Percentiles rank a stretch among this genome's conserved stretches.
phyloP scores from a whole-genome alignment of 2,113 vertebrate genomes.

The Brienomyrus longianalis region DNA sequence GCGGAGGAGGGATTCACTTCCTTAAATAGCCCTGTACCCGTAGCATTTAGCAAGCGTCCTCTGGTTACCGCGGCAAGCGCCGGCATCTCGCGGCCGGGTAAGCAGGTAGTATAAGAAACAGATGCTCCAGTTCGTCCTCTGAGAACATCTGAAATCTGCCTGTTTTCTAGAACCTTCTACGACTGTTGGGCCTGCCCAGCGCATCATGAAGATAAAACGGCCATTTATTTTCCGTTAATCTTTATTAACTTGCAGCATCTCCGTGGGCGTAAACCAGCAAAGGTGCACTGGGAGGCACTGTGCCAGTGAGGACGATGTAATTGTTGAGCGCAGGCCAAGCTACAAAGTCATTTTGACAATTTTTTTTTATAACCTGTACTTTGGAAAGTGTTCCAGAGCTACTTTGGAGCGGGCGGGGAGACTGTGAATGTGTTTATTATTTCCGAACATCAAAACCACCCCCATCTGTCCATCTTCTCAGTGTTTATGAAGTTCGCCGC shows the following conservation, averaged over 20 bases:
- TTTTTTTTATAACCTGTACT: background rate
- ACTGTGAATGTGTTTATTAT: background rate
- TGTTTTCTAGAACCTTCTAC: background rate
- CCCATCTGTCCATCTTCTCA: background rate
- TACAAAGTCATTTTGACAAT: background rate
- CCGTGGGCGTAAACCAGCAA: background rate
- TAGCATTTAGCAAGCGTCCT: background rate
- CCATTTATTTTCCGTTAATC: background rate
- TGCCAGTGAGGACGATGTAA: background rate
- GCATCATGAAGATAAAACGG: background rate
- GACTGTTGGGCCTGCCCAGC: background rate
- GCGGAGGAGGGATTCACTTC: background rate
- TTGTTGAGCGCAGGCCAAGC: background rate
- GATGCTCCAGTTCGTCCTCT: background rate
- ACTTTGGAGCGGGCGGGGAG: background rate
- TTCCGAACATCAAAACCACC: background rate
- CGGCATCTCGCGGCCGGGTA: background rate
- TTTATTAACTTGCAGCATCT: background rate
- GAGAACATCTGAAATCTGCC: background rate
- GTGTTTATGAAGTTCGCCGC: background rate
- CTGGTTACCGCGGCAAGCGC: background rate
- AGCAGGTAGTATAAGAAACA: background rate
- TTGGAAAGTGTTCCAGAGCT: background rate
- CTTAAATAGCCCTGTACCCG: background rate
- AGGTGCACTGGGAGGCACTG: background rate